A percentile compares a stretch with the other conserved stretches of the same genome.
Conservation (phyloP, 2,888 invertebrate species). For the Dryobota labecula region DNA sequence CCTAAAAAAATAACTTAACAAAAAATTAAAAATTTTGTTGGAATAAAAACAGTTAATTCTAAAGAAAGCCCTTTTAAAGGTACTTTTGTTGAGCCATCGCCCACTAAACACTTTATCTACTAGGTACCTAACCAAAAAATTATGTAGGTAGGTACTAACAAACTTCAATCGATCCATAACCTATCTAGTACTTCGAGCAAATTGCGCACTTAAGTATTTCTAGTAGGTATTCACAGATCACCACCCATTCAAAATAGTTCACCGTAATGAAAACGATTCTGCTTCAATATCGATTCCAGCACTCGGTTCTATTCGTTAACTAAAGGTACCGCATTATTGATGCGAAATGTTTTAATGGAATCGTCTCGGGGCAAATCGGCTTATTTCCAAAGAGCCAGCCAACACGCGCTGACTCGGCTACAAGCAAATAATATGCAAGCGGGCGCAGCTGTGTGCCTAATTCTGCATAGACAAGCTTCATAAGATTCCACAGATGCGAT, state of each 20-base stretch:
- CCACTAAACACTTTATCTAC: neutral
- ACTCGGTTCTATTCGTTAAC: slow-evolving; percentile 38
- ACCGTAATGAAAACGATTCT: slow-evolving; percentile 23
- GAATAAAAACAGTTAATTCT: neutral
- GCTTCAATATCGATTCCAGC: slow-evolving; percentile 28
- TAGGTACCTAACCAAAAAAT: neutral
- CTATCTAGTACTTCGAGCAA: neutral
- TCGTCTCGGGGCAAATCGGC: slow-evolving; percentile 64
- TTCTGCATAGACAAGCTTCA: slow-evolving; percentile 72
- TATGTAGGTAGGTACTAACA: neutral
- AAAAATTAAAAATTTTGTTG: neutral
- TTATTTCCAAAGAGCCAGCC: slow-evolving; percentile 69
- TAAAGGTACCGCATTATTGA: slow-evolving; percentile 52
- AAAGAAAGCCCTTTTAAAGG: no score
- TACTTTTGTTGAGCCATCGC: neutral
- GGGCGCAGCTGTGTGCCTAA: slow-evolving; percentile 73
- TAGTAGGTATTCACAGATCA: slow-evolving; percentile 19
- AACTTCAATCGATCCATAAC: neutral
- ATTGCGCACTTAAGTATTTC: slow-evolving; percentile 2
- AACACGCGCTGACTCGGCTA: slow-evolving; percentile 62
- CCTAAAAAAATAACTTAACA: neutral
- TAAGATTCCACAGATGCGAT: slow-evolving; percentile 59
- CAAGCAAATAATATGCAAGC: slow-evolving; percentile 71
- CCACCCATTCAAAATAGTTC: slow-evolving; percentile 33
- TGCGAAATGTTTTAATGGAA: slow-evolving; percentile 51